Percentiles rank a stretch among this genome's conserved stretches.
Evolutionary conservation across 2,888 invertebrate genomes (phyloP).

Genomic region (Acrobasis repandana): DNA sequence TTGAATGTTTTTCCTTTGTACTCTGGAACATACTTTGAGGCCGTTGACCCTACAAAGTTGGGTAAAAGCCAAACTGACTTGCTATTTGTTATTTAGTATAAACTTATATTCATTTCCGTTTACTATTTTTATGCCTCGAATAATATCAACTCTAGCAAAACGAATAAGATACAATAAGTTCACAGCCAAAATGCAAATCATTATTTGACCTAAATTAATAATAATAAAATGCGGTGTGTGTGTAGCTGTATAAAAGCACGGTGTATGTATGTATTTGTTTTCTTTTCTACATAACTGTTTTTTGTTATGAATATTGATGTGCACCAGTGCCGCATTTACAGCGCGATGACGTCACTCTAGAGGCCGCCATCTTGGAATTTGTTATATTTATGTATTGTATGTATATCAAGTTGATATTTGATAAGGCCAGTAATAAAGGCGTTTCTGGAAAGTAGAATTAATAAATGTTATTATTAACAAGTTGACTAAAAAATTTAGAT

Average conservation of each 20-base stretch:
- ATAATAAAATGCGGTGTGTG: slow-evolving; percentile 39
- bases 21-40: too few species aligned
- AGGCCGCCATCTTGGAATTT: slow-evolving; percentile 17
- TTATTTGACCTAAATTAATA: slow-evolving; percentile 44
- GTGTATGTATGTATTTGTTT: slow-evolving; percentile 40
- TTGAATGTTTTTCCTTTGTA: too few species aligned
- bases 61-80: not conserved
- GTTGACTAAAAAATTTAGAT: too few species aligned
- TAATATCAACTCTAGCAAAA: not conserved
- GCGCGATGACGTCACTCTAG: slow-evolving; percentile 41
- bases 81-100: not conserved
- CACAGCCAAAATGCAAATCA: slow-evolving; percentile 27
- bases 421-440: slow-evolving; percentile 6
- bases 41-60: not conserved
- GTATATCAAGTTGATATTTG: not conserved
- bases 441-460: not conserved
- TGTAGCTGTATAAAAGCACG: slow-evolving; percentile 36
- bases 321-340: slow-evolving; percentile 56
- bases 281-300: slow-evolving; percentile 38
- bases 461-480: too few species aligned
- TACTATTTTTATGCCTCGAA: slow-evolving; percentile 5
- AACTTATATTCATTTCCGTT: not conserved
- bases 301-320: slow-evolving; percentile 44
- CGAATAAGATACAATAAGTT: not conserved
- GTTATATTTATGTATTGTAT: not conserved